Evolutionary conservation across 2,113 vertebrate genomes (phyloP), one percentile per base, ranked within the genome.

Genomic region (Ictalurus punctatus): DNA sequence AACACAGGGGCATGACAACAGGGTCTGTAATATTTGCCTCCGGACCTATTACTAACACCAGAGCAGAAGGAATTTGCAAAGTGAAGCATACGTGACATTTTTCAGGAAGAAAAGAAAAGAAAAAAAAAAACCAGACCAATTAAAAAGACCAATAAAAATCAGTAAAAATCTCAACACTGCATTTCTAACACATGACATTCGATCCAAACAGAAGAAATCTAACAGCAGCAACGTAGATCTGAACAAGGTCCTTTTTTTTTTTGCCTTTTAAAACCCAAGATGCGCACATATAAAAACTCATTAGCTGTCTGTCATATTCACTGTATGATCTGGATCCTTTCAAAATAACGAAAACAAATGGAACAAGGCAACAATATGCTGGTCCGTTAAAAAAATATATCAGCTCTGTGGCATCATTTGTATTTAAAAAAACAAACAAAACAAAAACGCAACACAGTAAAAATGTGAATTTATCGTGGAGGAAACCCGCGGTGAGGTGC

Each of bases 401-500:
- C 81, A 63, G 34, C 34, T 63, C 34, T 83, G 34, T 40, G 58
- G 14, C 58, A 37, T 21, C 30, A 61, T 40, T 37, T 83, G 5
- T 40, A 37, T 59, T 6, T 56, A n/a, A 81, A 27, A 19, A 56
- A 59, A 4, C 54, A 9, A 54, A 9, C 52, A 13, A 3, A 48
- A 79, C 4, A 59, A 34, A 23, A 82, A 34, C 8, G 2, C 19
- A 14, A 80, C 17, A 78, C 3, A n/a, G n/a, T 16, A 80, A 48
- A 78, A 44, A 76, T 10, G 73, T 44, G 44, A 10, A 30, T 81
- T 93, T 95, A 99, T 71, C 97, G 97, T 27, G 97, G 97, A 10
- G 96, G 97, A 84, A 99, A 99, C 44, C 98, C 98, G 40, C 98
- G 95, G n/a, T 99, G 98, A 16, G 95, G 95, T 0, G 96, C 97